phyloP scores from a whole-genome alignment of 2,113 vertebrate species.

The Athene cunicularia region DNA sequence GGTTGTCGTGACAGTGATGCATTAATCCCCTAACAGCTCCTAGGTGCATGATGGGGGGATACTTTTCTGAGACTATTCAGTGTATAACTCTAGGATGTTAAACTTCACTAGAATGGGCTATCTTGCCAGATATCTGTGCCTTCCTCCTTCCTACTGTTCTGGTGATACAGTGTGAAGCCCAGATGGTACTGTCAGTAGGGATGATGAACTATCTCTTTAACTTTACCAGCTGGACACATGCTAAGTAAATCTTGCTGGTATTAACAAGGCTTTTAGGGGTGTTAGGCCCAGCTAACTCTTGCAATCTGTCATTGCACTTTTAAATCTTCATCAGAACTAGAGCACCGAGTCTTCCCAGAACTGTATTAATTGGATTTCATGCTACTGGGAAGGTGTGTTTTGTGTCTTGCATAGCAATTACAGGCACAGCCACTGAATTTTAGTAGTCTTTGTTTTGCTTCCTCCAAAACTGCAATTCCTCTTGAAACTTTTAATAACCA shows the following conservation, averaged over 20 bases:
- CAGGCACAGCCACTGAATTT: not conserved
- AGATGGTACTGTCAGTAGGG: not conserved
- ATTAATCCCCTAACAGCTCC: not conserved
- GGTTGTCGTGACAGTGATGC: not conserved
- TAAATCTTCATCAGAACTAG: constrained; percentile 26
- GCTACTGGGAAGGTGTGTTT: constrained; percentile 18
- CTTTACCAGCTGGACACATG: not conserved
- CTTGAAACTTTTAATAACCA: constrained; percentile 9
- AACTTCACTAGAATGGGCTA: not conserved
- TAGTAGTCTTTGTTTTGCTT: not conserved
- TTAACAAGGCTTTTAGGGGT: constrained; percentile 7
- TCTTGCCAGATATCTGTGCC: not conserved
- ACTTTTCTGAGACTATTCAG: not conserved
- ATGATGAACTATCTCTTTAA: not conserved
- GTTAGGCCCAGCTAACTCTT: not conserved
- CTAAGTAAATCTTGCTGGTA: not conserved
- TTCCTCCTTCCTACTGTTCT: not conserved
- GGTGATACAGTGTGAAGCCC: not conserved
- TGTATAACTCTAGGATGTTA: too few relatives aligned
- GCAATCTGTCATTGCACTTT: not conserved
- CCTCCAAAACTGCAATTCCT: not conserved
- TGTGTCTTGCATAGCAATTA: constrained; percentile 40
- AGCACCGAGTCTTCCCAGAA: constrained; percentile 5
- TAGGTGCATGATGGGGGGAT: not conserved
- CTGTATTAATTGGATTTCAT: constrained; percentile 39